Evolutionary conservation across 2,888 invertebrate species (phyloP), one percentile per base, ranked within the genome.

Genomic region (Artemia sp.): DNA sequence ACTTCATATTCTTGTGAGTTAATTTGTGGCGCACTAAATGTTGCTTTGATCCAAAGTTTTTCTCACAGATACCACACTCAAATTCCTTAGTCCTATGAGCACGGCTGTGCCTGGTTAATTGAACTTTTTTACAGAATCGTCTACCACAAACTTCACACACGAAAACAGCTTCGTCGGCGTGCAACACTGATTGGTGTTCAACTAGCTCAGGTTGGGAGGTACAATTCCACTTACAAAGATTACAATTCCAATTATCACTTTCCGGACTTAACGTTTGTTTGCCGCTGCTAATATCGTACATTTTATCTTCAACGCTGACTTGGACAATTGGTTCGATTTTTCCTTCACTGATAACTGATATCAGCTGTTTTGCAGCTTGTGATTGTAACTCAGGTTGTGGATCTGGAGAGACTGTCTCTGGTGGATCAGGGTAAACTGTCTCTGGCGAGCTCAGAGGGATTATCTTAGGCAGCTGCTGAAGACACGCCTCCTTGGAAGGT

Each of bases 191-290:
- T 11, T 58, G 64, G 9, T 58, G 64, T 10, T 58, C 64, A 10
- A 58, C 64, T 19, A 58, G 64, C 64, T 58, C 64, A 8, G 64
- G n/a, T 24, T 24, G 64, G 11, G 14, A n/a, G n/a, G n/a, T 58
- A 58, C 64, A 58, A 2, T 58, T 58, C 64, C n/a, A n/a, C 24
- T 58, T 58, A 24, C 64, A 58, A n/a, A 58, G 64, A 10, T 58
- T 58, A 24, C 64, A 58, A 24, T 58, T 24, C 64, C 64, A 58
- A 58, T 58, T 58, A 19, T 58, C 14, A 8, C 10, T 24, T 24
- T 58, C 64, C 9, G 10, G 14, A 19, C 64, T n/a, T n/a, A 19
- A 58, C 64, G 24, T 24, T 58, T 58, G 14, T 9, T 24, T 24
- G 64, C 24, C 11, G 11, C 24, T 9, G 10, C 64, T 58, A 10